Evolutionary conservation across 2,113 vertebrate species (phyloP).

Genomic region (Pterocles orientalis): DNA sequence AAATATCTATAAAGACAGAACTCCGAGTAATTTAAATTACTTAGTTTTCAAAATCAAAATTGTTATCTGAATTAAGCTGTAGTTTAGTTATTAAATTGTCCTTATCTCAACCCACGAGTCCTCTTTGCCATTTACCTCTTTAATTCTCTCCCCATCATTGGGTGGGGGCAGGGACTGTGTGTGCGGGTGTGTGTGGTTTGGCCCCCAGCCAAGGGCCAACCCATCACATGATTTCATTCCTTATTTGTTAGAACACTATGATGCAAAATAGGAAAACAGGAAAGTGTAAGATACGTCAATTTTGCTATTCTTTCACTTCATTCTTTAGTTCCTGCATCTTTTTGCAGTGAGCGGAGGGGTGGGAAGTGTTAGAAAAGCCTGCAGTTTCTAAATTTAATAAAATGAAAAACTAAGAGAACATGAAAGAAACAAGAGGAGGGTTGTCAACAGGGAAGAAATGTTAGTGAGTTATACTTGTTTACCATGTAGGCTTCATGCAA

Average conservation of each 20-base stretch:
- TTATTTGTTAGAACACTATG: not conserved
- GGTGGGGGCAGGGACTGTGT: no score
- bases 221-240: not conserved
- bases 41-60: not conserved
- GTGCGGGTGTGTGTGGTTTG: no score
- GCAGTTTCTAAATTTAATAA: not conserved
- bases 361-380: not conserved
- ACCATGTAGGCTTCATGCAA: not conserved
- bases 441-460: not conserved
- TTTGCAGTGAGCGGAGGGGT: not conserved
- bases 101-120: no score
- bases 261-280: not conserved
- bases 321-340: not conserved
- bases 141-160: no score
- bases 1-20: accelerated
- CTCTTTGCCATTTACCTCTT: no score
- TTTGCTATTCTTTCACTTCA: not conserved
- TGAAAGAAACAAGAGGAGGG: not conserved
- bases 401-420: not conserved
- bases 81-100: no score
- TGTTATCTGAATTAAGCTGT: not conserved
- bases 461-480: not conserved
- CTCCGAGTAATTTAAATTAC: not conserved
- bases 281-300: accelerated
- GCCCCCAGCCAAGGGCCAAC: no score